Percentiles rank a stretch among this genome's conserved stretches.
phyloP scores from a whole-genome alignment of 2,888 invertebrate genomes.

The Zaprionus obscuricornis region DNA sequence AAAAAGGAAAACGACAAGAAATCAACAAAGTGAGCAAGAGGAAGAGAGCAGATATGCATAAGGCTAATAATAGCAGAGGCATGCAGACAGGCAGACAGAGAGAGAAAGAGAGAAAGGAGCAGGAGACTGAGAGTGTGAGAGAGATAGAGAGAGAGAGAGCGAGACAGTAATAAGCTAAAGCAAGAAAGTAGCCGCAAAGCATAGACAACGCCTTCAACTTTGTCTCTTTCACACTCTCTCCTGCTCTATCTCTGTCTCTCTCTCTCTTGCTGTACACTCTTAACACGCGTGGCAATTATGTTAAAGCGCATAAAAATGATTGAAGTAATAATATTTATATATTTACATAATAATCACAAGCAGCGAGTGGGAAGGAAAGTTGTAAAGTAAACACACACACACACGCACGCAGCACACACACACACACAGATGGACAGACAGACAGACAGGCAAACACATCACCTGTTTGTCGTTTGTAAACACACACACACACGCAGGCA shows the following conservation, averaged over 20 bases:
- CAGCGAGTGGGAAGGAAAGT: constrained; percentile 42
- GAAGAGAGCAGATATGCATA: constrained; percentile 35
- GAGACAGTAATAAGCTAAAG: background rate
- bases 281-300: constrained; percentile 45
- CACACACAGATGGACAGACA: too few species aligned
- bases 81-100: constrained; percentile 34
- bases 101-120: constrained; percentile 6
- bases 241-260: too few species aligned
- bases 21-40: constrained; percentile 4
- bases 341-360: constrained; percentile 43
- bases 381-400: constrained; percentile 42
- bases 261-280: constrained; percentile 7
- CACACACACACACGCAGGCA: constrained; percentile 12
- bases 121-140: background rate
- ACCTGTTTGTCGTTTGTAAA: constrained; percentile 60
- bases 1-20: background rate
- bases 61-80: constrained; percentile 62
- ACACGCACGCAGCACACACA: constrained; percentile 2
- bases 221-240: background rate
- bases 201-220: constrained; percentile 46
- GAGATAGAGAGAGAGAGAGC: constrained; percentile 13
- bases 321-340: constrained; percentile 51
- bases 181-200: constrained; percentile 30
- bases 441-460: too few species aligned
- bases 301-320: constrained; percentile 40